These are phyloP conservation scores for Sebastes hubbsi DNA, from an alignment of 2,797 vertebrate species.

Conservation along the genomic window DNA sequence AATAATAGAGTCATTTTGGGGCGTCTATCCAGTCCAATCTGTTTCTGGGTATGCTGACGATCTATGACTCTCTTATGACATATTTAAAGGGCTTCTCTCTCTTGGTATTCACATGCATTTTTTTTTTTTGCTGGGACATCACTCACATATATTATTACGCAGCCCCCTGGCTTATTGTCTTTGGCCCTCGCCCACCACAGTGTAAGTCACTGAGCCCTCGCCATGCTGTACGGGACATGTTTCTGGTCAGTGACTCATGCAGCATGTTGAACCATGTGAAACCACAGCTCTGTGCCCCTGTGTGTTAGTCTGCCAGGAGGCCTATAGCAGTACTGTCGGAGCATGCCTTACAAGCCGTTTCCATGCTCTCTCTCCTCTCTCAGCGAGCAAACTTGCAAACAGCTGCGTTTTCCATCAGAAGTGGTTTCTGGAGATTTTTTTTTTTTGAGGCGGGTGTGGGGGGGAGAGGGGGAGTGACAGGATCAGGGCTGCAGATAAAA, in stretches of 20 bases:
- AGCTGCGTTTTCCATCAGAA: slow-evolving; percentile 91
- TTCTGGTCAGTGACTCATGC: slow-evolving; percentile 66
- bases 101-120: not conserved
- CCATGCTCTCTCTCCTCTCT: slow-evolving; percentile 64
- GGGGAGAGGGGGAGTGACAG: slow-evolving; percentile 15
- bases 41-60: not conserved
- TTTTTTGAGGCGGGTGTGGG: slow-evolving; percentile 6
- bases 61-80: not conserved
- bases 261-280: slow-evolving; percentile 64
- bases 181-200: slow-evolving; percentile 32
- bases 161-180: slow-evolving; percentile 32
- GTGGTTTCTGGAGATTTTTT: slow-evolving; percentile 82
- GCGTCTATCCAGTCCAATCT: not conserved
- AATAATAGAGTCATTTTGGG: not conserved
- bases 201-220: slow-evolving; percentile 37
- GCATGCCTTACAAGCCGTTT: slow-evolving; percentile 75
- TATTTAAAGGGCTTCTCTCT: slow-evolving; percentile 1
- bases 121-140: not conserved
- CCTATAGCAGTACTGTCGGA: slow-evolving; percentile 56
- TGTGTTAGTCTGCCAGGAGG: slow-evolving; percentile 59
- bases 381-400: slow-evolving; percentile 86
- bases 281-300: slow-evolving; percentile 57
- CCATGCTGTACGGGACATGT: slow-evolving; percentile 42
- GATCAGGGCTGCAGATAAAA: slow-evolving; percentile 58
- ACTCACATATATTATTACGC: slow-evolving; percentile 9